These are phyloP conservation scores for Corydoras sp. DNA, from an alignment of 2,113 vertebrate genomes.

Conservation along the genomic window DNA sequence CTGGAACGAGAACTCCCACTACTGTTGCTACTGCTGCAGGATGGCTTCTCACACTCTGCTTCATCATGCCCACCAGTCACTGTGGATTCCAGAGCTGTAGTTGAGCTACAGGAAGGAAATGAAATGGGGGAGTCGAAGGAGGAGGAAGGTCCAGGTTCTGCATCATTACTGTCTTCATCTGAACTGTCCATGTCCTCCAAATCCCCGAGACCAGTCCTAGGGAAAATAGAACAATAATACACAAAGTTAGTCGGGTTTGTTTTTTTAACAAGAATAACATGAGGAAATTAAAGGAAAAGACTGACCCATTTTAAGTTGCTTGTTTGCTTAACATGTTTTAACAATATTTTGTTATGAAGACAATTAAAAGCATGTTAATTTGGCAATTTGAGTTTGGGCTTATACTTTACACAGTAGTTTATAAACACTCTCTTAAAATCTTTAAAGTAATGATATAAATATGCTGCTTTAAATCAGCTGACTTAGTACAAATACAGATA, in stretches of 20 bases:
- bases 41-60: background rate
- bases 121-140: slow-evolving; percentile 41
- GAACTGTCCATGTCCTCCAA: slow-evolving; percentile 62
- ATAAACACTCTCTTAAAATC: too few species aligned
- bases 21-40: slow-evolving; percentile 16
- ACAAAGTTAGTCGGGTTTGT: background rate
- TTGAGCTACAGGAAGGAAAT: slow-evolving; percentile 23
- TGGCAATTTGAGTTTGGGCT: too few species aligned
- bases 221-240: background rate
- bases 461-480: too few species aligned
- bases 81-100: background rate
- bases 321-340: too few species aligned
- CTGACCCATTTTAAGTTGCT: too few species aligned
- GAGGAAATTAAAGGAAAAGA: too few species aligned
- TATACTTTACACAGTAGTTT: too few species aligned
- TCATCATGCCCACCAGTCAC: background rate
- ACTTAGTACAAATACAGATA: too few species aligned
- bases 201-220: slow-evolving; percentile 73
- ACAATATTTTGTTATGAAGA: too few species aligned
- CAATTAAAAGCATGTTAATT: too few species aligned
- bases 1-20: slow-evolving; percentile 11
- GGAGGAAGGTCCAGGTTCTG: slow-evolving; percentile 48
- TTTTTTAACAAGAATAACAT: background rate
- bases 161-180: slow-evolving; percentile 54
- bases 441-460: too few species aligned